These are phyloP conservation scores for Bufo bufo DNA, from an alignment of 2,113 vertebrate genomes.

Conservation along the genomic window DNA sequence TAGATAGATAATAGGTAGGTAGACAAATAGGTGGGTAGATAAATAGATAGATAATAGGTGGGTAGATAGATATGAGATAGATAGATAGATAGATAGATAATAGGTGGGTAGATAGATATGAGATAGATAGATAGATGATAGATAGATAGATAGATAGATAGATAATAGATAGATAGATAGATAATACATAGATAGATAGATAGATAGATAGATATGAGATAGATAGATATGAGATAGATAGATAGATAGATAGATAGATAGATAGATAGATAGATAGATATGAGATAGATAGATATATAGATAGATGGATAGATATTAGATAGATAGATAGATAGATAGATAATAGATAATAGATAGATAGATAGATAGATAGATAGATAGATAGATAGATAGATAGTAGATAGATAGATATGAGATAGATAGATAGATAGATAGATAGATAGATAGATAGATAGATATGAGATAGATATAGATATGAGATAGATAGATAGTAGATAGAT, in stretches of 20 bases:
- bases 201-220: neutral
- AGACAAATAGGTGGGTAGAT: neutral
- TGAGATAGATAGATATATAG: conserved; percentile 3
- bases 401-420: too few relatives aligned
- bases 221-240: too few relatives aligned
- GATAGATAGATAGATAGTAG: conserved; percentile 2
- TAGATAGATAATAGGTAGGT: neutral
- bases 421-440: neutral
- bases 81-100: conserved; percentile 5
- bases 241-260: neutral
- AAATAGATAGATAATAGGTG: conserved; percentile 3
- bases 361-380: neutral
- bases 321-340: conserved; percentile 1
- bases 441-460: too few relatives aligned
- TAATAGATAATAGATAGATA: conserved; percentile 1
- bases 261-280: too few relatives aligned
- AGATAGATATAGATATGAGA: conserved; percentile 2
- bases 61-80: neutral
- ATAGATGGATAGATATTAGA: neutral
- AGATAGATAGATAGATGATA: neutral
- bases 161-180: conserved; percentile 12
- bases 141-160: conserved; percentile 2
- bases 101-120: neutral
- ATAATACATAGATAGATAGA: conserved; percentile 1
- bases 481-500: conserved; percentile 1